A percentile compares a stretch with the other conserved stretches of the same genome.
These are phyloP conservation scores for Pseudopipra pipra DNA, from an alignment of 2,113 vertebrate species.

Conservation along the genomic window DNA sequence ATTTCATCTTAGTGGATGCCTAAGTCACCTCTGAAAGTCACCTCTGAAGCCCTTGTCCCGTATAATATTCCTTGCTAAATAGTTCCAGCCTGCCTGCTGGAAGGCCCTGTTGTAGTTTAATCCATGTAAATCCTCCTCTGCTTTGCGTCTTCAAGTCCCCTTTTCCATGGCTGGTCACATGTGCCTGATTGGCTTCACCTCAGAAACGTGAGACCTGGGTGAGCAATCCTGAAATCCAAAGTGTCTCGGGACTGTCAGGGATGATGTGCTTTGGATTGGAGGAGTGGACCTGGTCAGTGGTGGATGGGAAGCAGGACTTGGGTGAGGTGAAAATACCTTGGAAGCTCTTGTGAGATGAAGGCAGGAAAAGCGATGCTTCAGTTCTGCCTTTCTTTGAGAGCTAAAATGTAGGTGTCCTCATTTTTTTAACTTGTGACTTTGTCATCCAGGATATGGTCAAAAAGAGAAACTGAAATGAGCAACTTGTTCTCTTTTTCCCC, in stretches of 20 bases:
- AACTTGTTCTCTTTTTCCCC: background rate
- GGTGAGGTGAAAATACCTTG: background rate
- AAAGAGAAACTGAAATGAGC: constrained; percentile 7
- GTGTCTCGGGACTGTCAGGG: background rate
- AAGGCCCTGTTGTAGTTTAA: background rate
- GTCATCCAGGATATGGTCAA: background rate
- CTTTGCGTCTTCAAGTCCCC: background rate
- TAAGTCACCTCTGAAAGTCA: background rate
- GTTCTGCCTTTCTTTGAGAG: background rate
- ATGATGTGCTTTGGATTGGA: background rate
- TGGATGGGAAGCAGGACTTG: background rate
- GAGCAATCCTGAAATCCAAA: background rate
- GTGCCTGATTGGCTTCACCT: background rate
- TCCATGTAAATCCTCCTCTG: background rate
- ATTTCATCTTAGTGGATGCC: background rate
- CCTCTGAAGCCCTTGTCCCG: background rate
- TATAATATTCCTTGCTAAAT: background rate
- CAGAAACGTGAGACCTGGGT: background rate
- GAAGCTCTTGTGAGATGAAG: background rate
- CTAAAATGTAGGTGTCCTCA: background rate
- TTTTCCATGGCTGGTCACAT: rapidly evolving
- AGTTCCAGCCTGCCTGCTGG: background rate
- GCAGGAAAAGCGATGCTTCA: background rate
- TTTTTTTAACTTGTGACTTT: background rate
- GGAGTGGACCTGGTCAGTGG: background rate